phyloP scores from a whole-genome alignment of 2,888 invertebrate species.

The Ceraclea dissimilis region DNA sequence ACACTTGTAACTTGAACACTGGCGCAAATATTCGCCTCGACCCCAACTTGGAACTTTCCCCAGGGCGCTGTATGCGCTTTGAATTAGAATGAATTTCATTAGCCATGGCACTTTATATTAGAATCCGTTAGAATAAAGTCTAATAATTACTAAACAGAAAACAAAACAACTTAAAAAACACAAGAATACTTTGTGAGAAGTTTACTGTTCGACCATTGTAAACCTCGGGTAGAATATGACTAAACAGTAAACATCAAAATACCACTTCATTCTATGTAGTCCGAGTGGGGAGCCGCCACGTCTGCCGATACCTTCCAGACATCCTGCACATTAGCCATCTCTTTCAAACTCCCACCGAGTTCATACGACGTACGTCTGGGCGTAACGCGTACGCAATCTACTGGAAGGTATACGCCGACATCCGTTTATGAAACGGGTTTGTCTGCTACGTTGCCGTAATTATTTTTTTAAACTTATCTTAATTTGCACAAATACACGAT shows the following conservation, averaged over 20 bases:
- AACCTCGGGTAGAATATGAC: conserved; percentile 42
- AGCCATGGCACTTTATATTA: conserved; percentile 41
- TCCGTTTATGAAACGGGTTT: conserved; percentile 69
- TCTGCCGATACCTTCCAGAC: conserved; percentile 14
- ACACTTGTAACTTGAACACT: conserved; percentile 81
- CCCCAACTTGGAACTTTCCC: conserved; percentile 51
- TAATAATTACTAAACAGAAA: conserved; percentile 2
- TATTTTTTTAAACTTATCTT: conserved; percentile 1
- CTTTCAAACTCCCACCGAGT: conserved; percentile 20
- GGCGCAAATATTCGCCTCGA: conserved; percentile 83
- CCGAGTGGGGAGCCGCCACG: conserved; percentile 34
- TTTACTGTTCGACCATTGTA: conserved; percentile 50
- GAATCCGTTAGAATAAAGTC: conserved; percentile 20
- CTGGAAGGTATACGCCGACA: conserved; percentile 47
- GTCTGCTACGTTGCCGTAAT: conserved; percentile 50
- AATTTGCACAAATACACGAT: conserved; percentile 1
- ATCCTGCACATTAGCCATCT: conserved; percentile 22
- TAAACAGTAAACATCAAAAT: conserved; percentile 58
- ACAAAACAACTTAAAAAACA: conserved; percentile 21
- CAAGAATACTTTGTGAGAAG: conserved; percentile 38
- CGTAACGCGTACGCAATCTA: conserved; percentile 21
- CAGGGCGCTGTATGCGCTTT: conserved; percentile 37
- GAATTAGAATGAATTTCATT: conserved; percentile 50
- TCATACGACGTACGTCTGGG: conserved; percentile 28
- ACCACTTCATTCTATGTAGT: conserved; percentile 59